Evolutionary conservation across 2,113 vertebrate genomes (phyloP), one percentile per base, ranked within the genome.

Genomic region (Thunnus maccoyii): DNA sequence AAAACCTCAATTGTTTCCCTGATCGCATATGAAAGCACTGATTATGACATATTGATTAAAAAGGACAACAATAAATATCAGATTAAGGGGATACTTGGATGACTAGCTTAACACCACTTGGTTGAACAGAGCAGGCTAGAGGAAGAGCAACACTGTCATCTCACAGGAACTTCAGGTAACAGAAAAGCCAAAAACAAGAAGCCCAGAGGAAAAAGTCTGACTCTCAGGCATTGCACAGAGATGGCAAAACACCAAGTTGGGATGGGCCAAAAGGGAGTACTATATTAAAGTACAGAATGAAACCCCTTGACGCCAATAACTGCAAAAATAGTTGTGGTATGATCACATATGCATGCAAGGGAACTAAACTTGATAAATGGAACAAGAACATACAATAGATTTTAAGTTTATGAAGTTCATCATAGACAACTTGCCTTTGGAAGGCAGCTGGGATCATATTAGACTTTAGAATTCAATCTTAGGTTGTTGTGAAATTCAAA

Each of bases 401-500:
- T 54, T 68, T 47, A 76, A 41, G 52, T 48, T 75, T 52, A 62
- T 51, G 13, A 2, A 30, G 52, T 30, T 20, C 61, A 22, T 60
- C 16, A 55, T n/a, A 51, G 52, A 52, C 44, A 72, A 17, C 17
- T 56, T 55, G 50, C 32, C 57, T 20, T 54, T 77, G 22, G 58
- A 66, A 48, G 36, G 36, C 27, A 50, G n/a, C 10, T 68, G 36
- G 63, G 63, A 47, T 79, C 61, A 52, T 54, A 71, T 77, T 41
- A 56, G 62, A 82, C 60, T 84, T 60, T 3, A 75, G 60, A 70
- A 82, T 76, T 67, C 64, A 72, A 66, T 66, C 69, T 30, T 17
- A 66, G 41, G 20, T 67, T 73, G 63, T 81, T 81, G 70, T 76
- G 46, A 88, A 86, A 90, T 83, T 62, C 5, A 85, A 72, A 73